Conservation (phyloP, 1,140 invertebrate species). For the Yoshiicerus persimilis region DNA sequence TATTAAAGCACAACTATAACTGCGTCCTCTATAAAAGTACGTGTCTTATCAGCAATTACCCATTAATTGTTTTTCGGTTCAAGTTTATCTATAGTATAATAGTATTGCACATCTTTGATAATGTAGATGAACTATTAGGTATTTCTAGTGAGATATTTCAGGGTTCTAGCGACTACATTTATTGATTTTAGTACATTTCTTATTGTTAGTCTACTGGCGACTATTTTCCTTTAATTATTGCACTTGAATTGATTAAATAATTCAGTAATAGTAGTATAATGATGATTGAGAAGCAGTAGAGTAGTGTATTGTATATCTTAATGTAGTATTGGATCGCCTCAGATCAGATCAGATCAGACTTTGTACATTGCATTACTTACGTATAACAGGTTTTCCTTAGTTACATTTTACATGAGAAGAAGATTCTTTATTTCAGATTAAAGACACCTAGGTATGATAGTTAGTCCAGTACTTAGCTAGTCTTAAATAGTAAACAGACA, state of each 20-base stretch:
- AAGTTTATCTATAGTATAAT: too few relatives aligned
- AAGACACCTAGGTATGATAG: not conserved
- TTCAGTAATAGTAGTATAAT: not conserved
- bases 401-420: not conserved
- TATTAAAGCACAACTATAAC: too few relatives aligned
- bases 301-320: not conserved
- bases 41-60: too few relatives aligned
- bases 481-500: too few relatives aligned
- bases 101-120: not conserved
- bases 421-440: not conserved
- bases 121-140: not conserved
- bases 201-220: not conserved
- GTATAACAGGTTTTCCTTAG: slow-evolving; percentile 13
- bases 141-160: not conserved
- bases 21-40: too few relatives aligned
- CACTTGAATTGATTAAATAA: not conserved
- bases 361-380: slow-evolving; percentile 16
- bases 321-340: not conserved
- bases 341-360: slow-evolving; percentile 10
- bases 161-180: not conserved
- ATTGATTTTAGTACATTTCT: too few relatives aligned
- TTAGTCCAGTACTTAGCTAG: not conserved
- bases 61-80: too few relatives aligned
- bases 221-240: not conserved
- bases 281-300: not conserved